Percentiles rank a stretch among this genome's conserved stretches.
These are phyloP conservation scores for Campylorhamphus procurvoides DNA, from an alignment of 2,113 vertebrate genomes.

Conservation along the genomic window DNA sequence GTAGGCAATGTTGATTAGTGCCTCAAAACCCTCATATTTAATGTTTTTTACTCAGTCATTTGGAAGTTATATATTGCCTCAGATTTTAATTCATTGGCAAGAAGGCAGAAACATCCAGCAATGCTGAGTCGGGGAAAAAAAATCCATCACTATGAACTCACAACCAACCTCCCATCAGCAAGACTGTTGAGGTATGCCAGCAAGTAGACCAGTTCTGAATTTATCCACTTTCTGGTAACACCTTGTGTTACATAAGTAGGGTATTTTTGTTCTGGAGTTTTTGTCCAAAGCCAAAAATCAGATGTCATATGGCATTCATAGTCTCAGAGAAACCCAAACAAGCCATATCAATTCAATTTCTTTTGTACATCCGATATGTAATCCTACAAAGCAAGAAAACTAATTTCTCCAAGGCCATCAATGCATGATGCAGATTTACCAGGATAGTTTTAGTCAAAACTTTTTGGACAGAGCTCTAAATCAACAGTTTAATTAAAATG, in stretches of 20 bases:
- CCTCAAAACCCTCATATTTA: fast-evolving
- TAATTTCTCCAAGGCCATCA: neutral
- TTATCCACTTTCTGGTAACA: neutral
- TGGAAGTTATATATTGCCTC: neutral
- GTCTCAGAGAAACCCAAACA: neutral
- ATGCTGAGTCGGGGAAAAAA: neutral
- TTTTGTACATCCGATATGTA: neutral
- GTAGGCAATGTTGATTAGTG: neutral
- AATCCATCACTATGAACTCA: neutral
- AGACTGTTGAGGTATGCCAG: neutral
- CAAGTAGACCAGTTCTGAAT: neutral
- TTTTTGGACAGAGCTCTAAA: neutral
- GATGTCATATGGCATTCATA: neutral
- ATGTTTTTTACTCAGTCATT: neutral
- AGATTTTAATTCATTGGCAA: neutral
- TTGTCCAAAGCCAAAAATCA: neutral
- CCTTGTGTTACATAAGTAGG: neutral
- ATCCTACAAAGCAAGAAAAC: neutral
- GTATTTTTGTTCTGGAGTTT: neutral
- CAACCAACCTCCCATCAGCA: fast-evolving
- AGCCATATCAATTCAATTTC: neutral
- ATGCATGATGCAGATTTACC: neutral
- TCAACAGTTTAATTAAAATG: neutral
- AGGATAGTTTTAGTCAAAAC: neutral
- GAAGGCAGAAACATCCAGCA: neutral